Percentiles rank a stretch among this genome's conserved stretches.
phyloP scores from a whole-genome alignment of 2,113 vertebrate genomes.

The Fregata magnificens region DNA sequence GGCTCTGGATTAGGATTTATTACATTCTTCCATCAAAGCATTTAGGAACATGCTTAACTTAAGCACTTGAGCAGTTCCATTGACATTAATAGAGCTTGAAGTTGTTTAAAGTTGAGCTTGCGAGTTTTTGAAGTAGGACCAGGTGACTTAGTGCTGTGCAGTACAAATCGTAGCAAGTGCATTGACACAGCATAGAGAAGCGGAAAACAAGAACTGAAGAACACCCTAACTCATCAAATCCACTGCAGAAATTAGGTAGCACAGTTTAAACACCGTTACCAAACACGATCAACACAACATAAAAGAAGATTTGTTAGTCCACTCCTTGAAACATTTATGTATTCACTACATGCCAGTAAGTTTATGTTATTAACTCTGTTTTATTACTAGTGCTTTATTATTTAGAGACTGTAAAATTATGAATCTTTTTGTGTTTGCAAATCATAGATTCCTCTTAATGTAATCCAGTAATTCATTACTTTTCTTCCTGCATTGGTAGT shows the following conservation, averaged over 20 bases:
- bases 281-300: neutral
- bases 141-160: neutral
- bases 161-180: neutral
- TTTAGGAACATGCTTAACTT: conserved; percentile 44
- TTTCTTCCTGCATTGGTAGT: neutral
- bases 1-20: conserved; percentile 47
- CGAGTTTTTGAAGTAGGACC: neutral
- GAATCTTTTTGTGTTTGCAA: neutral
- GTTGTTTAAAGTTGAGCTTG: conserved; percentile 18
- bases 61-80: conserved; percentile 17
- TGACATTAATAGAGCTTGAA: conserved; percentile 19
- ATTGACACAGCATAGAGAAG: neutral
- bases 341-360: neutral
- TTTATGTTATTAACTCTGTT: neutral
- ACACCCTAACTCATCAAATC: neutral
- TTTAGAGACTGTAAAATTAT: neutral
- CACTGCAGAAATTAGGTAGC: neutral
- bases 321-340: neutral
- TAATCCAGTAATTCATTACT: conserved; percentile 2
- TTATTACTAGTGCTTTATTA: neutral
- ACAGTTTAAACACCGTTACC: neutral
- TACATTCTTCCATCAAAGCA: conserved; percentile 10
- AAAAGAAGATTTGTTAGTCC: neutral
- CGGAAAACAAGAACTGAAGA: neutral
- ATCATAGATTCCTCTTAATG: neutral